A percentile compares a stretch with the other conserved stretches of the same genome.
Evolutionary conservation across 2,113 vertebrate genomes (phyloP).

Genomic region (Hystrix cristata): DNA sequence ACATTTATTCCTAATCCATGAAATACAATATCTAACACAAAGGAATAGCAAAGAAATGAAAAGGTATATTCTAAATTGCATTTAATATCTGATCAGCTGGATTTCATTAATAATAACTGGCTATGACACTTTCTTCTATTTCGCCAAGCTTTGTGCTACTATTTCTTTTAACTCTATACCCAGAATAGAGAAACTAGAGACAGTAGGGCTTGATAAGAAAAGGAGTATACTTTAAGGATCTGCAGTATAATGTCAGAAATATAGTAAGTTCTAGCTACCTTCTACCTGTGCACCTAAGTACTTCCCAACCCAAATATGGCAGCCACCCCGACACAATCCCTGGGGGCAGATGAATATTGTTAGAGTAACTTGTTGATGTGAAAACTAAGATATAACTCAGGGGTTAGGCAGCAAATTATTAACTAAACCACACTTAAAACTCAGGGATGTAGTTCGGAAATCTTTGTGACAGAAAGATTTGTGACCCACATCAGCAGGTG

Average conservation of each 20-base stretch:
- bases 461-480: not conserved
- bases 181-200: not conserved
- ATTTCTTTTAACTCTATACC: not conserved
- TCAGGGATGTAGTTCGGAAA: not conserved
- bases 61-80: not conserved
- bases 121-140: not conserved
- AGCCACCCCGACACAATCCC: not conserved
- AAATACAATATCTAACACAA: slow-evolving; percentile 19
- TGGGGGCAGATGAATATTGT: not conserved
- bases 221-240: not conserved
- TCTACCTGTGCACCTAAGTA: not conserved
- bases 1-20: not conserved
- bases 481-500: not conserved
- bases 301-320: not conserved
- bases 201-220: not conserved
- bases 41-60: slow-evolving; percentile 15
- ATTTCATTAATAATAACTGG: slow-evolving; percentile 1
- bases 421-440: not conserved
- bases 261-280: not conserved
- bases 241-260: not conserved
- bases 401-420: not conserved
- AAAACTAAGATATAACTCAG: not conserved
- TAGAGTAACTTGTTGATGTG: not conserved
- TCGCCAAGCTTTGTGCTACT: not conserved
- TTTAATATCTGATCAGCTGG: not conserved